Evolutionary conservation across 2,888 invertebrate genomes (phyloP).

Genomic region (Timandra comae): DNA sequence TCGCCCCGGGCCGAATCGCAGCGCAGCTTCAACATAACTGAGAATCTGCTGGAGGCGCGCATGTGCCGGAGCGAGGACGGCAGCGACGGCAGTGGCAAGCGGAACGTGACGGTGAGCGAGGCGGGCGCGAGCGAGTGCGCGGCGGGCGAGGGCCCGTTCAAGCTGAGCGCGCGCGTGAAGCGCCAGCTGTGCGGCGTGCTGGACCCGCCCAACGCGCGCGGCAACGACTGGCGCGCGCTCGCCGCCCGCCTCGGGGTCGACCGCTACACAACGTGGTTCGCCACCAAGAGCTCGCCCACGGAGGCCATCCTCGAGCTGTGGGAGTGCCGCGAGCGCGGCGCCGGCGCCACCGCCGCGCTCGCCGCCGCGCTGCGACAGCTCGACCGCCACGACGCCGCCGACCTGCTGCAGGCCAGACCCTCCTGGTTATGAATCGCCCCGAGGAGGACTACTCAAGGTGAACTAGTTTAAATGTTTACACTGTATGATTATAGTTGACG

Average conservation of each 20-base stretch:
- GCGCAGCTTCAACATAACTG: conserved; percentile 68
- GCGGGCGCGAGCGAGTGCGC: conserved; percentile 78
- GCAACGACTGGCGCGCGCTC: conserved; percentile 97
- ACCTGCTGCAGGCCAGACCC: conserved; percentile 60
- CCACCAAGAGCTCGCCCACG: conserved; percentile 97
- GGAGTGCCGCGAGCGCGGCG: conserved; percentile 93
- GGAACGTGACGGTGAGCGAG: conserved; percentile 77
- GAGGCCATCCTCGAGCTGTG: conserved; percentile 97
- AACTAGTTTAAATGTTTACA: conserved; percentile 64
- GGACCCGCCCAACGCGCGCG: conserved; percentile 93
- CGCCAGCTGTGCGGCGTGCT: conserved; percentile 80
- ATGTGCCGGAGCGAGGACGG: conserved; percentile 69
- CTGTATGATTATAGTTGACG: conserved; percentile 61
- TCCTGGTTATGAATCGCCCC: conserved; percentile 65
- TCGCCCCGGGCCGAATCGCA: conserved; percentile 68
- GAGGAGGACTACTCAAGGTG: conserved; percentile 5
- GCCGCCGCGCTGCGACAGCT: conserved; percentile 61
- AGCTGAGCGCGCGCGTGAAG: conserved; percentile 75
- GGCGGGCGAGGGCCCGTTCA: conserved; percentile 73
- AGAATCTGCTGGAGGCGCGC: conserved; percentile 64
- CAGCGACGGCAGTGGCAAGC: conserved; percentile 61
- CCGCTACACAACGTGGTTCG: conserved; percentile 97
- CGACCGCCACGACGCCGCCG: conserved; percentile 67
- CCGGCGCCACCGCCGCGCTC: conserved; percentile 87
- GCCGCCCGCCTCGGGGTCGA: conserved; percentile 95